A percentile compares a stretch with the other conserved stretches of the same genome.
Conservation (phyloP, 2,797 vertebrate species). For the Spinus pinus region DNA sequence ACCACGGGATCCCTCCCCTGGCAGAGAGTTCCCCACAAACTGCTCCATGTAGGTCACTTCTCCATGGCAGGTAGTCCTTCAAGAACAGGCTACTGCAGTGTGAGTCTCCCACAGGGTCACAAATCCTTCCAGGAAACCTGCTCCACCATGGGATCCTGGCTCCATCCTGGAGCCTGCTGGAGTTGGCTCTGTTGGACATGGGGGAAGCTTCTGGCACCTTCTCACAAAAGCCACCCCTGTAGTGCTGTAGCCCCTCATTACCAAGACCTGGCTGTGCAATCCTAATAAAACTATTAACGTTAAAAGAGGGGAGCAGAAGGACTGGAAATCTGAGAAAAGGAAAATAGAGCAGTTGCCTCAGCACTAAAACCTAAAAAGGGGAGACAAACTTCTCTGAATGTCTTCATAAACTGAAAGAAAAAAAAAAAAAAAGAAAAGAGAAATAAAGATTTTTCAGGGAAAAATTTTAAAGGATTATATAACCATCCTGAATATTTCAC, state of each 20-base stretch:
- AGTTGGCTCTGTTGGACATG: background rate
- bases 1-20: background rate
- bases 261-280: background rate
- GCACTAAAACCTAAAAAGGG: background rate
- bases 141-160: background rate
- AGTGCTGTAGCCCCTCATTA: rapidly evolving
- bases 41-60: background rate
- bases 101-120: rapidly evolving
- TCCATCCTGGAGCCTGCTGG: background rate
- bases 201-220: background rate
- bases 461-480: background rate
- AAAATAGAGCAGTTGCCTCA: background rate
- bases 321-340: background rate
- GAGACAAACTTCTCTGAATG: background rate
- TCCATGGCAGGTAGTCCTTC: background rate
- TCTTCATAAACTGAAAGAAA: background rate
- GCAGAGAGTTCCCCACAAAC: background rate
- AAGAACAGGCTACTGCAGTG: background rate
- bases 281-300: background rate
- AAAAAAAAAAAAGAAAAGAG: background rate
- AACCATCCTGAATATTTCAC: background rate
- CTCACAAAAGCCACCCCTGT: background rate
- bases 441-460: background rate
- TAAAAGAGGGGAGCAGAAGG: background rate
- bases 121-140: background rate